Evolutionary conservation across 2,888 invertebrate species (phyloP).

Genomic region (Drosophila buzzatii): DNA sequence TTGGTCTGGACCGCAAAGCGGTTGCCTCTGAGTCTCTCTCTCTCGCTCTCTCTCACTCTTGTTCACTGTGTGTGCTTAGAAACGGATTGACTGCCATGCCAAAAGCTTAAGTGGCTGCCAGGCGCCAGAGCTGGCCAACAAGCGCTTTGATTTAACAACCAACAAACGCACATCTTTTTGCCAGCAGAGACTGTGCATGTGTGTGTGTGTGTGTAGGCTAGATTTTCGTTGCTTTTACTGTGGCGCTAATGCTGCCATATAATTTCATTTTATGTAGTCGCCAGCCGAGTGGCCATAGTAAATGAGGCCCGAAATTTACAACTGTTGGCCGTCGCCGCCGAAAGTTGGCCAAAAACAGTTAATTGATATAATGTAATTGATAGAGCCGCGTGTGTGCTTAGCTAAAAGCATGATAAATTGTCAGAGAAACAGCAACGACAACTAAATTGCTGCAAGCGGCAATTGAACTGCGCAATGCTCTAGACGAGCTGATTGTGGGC

Average conservation of each 20-base stretch:
- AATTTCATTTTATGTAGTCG: conserved; percentile 72
- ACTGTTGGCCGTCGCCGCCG: conserved; percentile 40
- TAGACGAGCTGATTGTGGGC: not conserved
- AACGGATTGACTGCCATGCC: conserved; percentile 78
- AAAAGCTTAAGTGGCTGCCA: conserved; percentile 77
- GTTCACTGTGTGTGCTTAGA: conserved; percentile 55
- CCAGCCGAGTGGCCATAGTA: conserved; percentile 33
- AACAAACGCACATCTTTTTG: conserved; percentile 28
- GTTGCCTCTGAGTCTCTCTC: conserved; percentile 25
- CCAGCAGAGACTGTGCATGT: not conserved
- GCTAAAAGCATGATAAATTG: conserved; percentile 51
- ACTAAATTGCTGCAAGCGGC: conserved; percentile 2
- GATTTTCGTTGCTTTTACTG: conserved; percentile 50
- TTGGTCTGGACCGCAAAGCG: conserved; percentile 61
- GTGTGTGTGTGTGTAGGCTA: conserved; percentile 23
- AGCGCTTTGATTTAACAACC: conserved; percentile 64
- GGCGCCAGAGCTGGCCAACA: conserved; percentile 47
- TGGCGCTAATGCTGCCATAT: conserved; percentile 60
- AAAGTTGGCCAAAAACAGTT: conserved; percentile 47
- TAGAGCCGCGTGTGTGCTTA: conserved; percentile 38
- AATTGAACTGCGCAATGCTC: not conserved
- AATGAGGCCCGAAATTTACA: conserved; percentile 73
- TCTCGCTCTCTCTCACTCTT: not conserved
- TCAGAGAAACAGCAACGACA: not conserved
- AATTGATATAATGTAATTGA: conserved; percentile 76